Conservation (phyloP, 2,113 vertebrate species). For the Caretta caretta region DNA sequence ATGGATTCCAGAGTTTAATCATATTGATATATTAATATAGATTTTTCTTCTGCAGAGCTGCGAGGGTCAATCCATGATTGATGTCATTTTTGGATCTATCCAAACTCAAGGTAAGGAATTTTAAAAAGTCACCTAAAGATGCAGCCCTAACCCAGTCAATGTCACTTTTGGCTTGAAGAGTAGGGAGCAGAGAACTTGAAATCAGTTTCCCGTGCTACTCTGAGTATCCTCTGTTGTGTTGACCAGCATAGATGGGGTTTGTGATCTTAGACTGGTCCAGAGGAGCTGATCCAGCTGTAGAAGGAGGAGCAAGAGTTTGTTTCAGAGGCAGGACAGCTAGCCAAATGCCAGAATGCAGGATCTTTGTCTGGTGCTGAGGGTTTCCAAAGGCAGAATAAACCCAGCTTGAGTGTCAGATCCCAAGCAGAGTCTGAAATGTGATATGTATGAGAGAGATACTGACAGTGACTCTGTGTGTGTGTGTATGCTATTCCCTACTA, state of each 20-base stretch:
- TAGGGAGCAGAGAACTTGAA: neutral
- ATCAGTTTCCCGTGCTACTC: neutral
- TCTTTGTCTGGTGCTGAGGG: neutral
- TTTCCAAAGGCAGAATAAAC: neutral
- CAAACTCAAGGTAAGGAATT: neutral
- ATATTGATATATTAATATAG: neutral
- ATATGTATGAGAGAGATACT: neutral
- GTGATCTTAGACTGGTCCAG: neutral
- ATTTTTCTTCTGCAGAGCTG: neutral
- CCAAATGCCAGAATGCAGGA: neutral
- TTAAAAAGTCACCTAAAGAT: neutral
- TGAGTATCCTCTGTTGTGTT: neutral
- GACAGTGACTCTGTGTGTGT: neutral
- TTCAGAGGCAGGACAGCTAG: neutral
- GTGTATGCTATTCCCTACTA: neutral
- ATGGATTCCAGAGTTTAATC: neutral
- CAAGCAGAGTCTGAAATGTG: neutral
- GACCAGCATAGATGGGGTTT: neutral
- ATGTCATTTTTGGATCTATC: neutral
- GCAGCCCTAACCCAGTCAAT: neutral
- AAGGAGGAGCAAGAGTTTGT: too few species aligned
- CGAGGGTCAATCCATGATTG: neutral
- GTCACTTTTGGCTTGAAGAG: neutral
- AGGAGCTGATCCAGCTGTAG: neutral
- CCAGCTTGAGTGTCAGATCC: neutral